phyloP scores from a whole-genome alignment of 2,797 vertebrate species.

The Gadopsis marmoratus region DNA sequence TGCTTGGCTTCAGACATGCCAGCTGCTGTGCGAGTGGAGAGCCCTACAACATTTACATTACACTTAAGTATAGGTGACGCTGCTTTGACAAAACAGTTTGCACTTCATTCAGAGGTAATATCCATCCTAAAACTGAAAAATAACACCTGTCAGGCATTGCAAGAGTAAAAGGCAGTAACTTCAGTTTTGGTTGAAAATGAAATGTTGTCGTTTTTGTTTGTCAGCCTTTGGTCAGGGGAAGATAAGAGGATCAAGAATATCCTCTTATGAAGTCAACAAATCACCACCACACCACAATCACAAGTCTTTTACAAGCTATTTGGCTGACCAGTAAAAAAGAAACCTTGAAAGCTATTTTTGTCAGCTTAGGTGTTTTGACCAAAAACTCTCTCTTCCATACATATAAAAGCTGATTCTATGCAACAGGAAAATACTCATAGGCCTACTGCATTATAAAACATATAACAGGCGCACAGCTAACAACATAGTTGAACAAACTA shows the following conservation, averaged over 20 bases:
- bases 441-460: neutral
- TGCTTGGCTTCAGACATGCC: slow-evolving; percentile 59
- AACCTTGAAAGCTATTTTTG: slow-evolving; percentile 23
- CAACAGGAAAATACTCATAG: neutral
- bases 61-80: slow-evolving; percentile 29
- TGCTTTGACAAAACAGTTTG: slow-evolving; percentile 25
- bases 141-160: slow-evolving; percentile 28
- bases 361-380: slow-evolving; percentile 20
- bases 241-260: slow-evolving; percentile 70
- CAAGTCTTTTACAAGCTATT: slow-evolving; percentile 41
- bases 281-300: slow-evolving; percentile 29
- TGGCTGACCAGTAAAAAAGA: slow-evolving; percentile 28
- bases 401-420: neutral
- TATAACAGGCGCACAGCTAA: neutral
- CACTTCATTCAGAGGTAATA: slow-evolving; percentile 22
- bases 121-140: slow-evolving; percentile 17
- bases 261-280: slow-evolving; percentile 63
- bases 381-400: neutral
- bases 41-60: slow-evolving; percentile 48
- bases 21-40: slow-evolving; percentile 58
- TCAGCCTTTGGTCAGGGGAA: slow-evolving; percentile 57
- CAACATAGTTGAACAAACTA: neutral
- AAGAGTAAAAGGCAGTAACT: slow-evolving; percentile 27
- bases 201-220: slow-evolving; percentile 51
- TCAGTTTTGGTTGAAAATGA: slow-evolving; percentile 51